A percentile compares a stretch with the other conserved stretches of the same genome.
These are phyloP conservation scores for Drosophila gaucha DNA, from an alignment of 2,888 invertebrate genomes.

Conservation along the genomic window DNA sequence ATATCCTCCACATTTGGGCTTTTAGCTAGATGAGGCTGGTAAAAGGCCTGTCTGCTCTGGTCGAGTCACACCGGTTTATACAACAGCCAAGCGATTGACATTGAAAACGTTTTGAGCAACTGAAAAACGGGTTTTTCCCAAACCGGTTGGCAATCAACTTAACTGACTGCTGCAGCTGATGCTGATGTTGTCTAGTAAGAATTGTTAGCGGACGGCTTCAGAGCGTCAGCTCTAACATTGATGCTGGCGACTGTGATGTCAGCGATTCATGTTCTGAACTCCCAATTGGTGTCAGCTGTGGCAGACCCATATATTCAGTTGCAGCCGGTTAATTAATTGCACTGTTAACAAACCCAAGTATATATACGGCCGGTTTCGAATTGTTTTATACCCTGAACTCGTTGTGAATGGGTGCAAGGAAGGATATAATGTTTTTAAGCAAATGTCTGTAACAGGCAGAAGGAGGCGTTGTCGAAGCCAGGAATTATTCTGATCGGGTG, in stretches of 20 bases:
- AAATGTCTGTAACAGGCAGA: not conserved
- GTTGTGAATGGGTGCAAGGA: not conserved
- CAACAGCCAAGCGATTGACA: constrained; percentile 60
- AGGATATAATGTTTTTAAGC: not conserved
- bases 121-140: constrained; percentile 64
- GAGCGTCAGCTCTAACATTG: constrained; percentile 21
- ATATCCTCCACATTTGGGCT: constrained; percentile 29
- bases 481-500: too few species aligned
- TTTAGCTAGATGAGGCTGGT: constrained; percentile 23
- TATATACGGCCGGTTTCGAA: constrained; percentile 48
- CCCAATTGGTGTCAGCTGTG: constrained; percentile 9
- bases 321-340: constrained; percentile 51
- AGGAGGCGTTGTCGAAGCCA: too few species aligned
- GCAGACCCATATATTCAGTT: constrained; percentile 30
- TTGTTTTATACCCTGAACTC: not conserved
- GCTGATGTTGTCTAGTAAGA: constrained; percentile 49
- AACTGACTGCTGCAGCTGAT: constrained; percentile 32
- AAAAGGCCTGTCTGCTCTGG: constrained; percentile 40
- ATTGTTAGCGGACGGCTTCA: constrained; percentile 41
- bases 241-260: constrained; percentile 46
- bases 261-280: constrained; percentile 21
- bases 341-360: constrained; percentile 56
- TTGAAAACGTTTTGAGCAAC: constrained; percentile 68
- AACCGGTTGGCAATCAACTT: constrained; percentile 69
- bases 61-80: constrained; percentile 30